phyloP scores from a whole-genome alignment of 2,113 vertebrate genomes.

The Anseranas semipalmata region DNA sequence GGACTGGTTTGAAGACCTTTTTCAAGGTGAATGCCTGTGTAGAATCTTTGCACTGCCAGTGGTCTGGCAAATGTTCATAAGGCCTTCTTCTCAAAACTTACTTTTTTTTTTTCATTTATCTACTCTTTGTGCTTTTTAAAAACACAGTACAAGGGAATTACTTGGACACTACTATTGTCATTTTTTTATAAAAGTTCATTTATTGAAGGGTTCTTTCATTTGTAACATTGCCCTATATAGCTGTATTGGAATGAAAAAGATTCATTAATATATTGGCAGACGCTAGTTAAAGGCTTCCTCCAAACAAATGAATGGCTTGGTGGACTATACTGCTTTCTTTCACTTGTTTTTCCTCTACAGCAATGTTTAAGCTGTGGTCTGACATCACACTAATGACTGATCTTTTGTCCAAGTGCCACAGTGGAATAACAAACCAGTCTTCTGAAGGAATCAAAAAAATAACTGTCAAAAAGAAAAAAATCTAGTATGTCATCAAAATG shows the following conservation, averaged over 20 bases:
- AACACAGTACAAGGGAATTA: neutral
- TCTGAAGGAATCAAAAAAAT: neutral
- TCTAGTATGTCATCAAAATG: neutral
- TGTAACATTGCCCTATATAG: neutral
- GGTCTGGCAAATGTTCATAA: neutral
- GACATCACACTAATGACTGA: neutral
- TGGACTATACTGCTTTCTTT: neutral
- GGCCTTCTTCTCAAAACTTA: neutral
- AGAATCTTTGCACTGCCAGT: neutral
- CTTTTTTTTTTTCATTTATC: neutral
- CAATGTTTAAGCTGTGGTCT: neutral
- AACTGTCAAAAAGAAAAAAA: neutral
- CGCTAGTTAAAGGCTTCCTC: neutral
- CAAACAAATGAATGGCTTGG: neutral
- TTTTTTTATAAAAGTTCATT: neutral
- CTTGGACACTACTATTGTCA: neutral
- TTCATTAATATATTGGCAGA: neutral
- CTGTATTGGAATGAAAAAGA: neutral
- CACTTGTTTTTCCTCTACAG: neutral
- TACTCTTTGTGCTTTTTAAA: neutral
- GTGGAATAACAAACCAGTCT: neutral
- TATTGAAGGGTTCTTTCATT: neutral
- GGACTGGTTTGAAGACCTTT: neutral
- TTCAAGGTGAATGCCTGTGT: neutral
- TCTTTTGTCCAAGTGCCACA: neutral